A percentile compares a stretch with the other conserved stretches of the same genome.
These are phyloP conservation scores for Saccostrea glomerata DNA, from an alignment of 1,140 invertebrate species.

Conservation along the genomic window DNA sequence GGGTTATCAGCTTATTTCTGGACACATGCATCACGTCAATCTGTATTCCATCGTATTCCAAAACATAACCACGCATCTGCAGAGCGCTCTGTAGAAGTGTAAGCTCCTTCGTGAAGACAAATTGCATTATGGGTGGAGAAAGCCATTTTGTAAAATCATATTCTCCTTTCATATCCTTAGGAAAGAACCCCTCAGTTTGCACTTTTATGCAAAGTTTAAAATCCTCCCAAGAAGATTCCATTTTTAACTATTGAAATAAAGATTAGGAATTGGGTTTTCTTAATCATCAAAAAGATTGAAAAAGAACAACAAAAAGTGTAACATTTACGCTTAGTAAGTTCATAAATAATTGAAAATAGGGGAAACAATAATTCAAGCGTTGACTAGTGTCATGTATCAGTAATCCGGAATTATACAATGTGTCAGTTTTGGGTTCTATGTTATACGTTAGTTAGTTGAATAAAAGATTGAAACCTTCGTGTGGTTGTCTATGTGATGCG, in stretches of 20 bases:
- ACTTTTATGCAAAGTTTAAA: not conserved
- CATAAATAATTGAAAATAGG: too few relatives aligned
- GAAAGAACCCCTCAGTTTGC: not conserved
- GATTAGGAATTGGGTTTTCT: too few relatives aligned
- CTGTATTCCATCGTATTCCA: not conserved
- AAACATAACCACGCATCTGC: conserved; percentile 1
- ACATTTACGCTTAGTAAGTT: too few relatives aligned
- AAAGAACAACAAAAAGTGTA: too few relatives aligned
- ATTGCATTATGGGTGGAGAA: conserved; percentile 1
- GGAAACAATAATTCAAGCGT: too few relatives aligned
- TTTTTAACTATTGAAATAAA: not conserved
- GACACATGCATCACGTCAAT: not conserved
- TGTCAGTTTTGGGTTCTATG: too few relatives aligned
- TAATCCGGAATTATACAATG: too few relatives aligned
- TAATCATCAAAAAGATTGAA: too few relatives aligned
- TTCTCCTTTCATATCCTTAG: not conserved
- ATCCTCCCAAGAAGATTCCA: not conserved
- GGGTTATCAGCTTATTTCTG: not conserved
- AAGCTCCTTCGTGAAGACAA: not conserved
- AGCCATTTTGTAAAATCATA: conserved; percentile 5
- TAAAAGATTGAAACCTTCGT: too few relatives aligned
- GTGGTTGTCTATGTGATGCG: too few relatives aligned
- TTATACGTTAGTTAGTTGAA: too few relatives aligned
- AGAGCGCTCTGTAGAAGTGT: not conserved
- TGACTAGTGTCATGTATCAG: too few relatives aligned